Percentiles rank a stretch among this genome's conserved stretches.
Conservation (phyloP, 2,113 vertebrate species). For the Notechis scutatus region DNA sequence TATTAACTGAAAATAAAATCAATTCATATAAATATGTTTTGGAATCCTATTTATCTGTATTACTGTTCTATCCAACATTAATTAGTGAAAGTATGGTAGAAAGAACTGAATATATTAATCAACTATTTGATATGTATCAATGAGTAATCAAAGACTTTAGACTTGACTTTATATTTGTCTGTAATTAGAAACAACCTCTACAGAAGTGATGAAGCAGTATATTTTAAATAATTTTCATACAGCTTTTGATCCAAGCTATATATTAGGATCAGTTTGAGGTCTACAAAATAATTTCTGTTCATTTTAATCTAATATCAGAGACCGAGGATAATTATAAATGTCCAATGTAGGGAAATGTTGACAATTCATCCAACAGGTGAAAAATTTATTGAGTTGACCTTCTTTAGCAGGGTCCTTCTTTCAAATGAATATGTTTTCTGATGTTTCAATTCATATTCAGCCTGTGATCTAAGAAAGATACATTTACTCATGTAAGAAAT, state of each 20-base stretch:
- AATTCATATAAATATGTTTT: background rate
- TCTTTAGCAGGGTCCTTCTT: background rate
- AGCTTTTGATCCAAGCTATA: background rate
- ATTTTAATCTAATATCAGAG: background rate
- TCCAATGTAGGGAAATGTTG: background rate
- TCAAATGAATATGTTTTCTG: background rate
- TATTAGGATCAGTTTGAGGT: background rate
- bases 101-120: background rate
- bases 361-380: background rate
- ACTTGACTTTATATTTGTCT: background rate
- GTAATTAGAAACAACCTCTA: background rate
- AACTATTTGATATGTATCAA: background rate
- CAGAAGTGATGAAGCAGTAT: background rate
- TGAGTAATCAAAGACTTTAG: background rate
- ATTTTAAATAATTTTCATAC: background rate
- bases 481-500: background rate
- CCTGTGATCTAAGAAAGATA: background rate
- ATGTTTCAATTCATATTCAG: background rate
- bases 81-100: background rate
- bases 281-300: background rate
- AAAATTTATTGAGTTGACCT: background rate
- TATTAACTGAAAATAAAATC: constrained; percentile 17
- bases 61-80: background rate
- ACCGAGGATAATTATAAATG: background rate
- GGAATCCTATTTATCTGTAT: background rate